phyloP scores from a whole-genome alignment of 2,113 vertebrate genomes.

The Myotis brandtii region DNA sequence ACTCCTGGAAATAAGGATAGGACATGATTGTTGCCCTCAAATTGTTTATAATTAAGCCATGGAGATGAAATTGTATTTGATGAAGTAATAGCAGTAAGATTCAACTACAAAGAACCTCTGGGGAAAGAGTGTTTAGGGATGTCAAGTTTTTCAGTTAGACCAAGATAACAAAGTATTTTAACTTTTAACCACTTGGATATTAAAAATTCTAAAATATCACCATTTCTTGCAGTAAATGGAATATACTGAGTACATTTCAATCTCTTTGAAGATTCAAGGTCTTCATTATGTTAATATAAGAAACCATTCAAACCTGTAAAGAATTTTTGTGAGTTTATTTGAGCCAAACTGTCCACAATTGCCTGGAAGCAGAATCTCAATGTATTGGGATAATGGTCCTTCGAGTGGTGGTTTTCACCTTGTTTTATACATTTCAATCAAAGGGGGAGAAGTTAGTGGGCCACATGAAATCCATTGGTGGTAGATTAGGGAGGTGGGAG shows the following conservation, averaged over 20 bases:
- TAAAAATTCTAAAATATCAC: not conserved
- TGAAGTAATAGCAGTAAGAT: constrained; percentile 25
- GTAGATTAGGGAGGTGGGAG: too few relatives aligned
- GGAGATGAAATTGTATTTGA: not conserved
- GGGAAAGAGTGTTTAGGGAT: not conserved
- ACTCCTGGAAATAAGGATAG: not conserved
- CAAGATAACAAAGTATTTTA: constrained; percentile 49
- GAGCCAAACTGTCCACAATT: too few relatives aligned
- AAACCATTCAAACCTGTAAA: too few relatives aligned
- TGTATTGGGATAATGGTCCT: too few relatives aligned
- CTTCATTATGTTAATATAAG: not conserved
- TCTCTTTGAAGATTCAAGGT: not conserved
- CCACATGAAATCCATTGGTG: not conserved
- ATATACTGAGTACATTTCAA: not conserved
- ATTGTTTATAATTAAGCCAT: not conserved
- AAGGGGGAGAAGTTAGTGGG: not conserved
- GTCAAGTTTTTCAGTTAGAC: not conserved
- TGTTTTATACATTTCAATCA: not conserved
- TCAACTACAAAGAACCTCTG: not conserved
- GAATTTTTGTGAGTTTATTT: too few relatives aligned
- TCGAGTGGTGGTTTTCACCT: too few relatives aligned
- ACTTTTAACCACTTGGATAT: not conserved
- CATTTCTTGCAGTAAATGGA: not conserved
- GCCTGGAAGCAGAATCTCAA: too few relatives aligned
- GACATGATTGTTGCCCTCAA: not conserved